Evolutionary conservation across 2,113 vertebrate genomes (phyloP).

Genomic region (Archilochus colubris): DNA sequence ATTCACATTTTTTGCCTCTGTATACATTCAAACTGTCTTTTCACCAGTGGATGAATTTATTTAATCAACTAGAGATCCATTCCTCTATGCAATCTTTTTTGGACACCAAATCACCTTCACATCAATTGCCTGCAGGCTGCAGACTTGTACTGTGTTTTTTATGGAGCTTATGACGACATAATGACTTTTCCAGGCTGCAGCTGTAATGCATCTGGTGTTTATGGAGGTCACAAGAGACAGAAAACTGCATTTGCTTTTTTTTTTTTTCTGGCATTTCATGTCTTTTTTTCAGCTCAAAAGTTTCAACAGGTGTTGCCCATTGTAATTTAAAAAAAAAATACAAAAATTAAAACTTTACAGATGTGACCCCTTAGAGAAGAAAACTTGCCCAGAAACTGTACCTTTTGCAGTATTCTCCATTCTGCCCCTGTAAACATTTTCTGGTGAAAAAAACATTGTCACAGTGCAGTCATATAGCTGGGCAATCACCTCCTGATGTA

Average conservation of each 20-base stretch:
- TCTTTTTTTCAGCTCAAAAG: background rate
- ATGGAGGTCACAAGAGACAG: conserved; percentile 12
- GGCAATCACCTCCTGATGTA: background rate
- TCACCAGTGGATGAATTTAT: background rate
- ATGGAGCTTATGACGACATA: background rate
- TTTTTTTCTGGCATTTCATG: background rate
- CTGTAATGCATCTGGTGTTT: conserved; percentile 21
- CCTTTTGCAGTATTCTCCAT: background rate
- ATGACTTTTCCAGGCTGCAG: conserved; percentile 37
- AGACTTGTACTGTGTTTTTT: conserved; percentile 33
- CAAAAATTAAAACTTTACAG: background rate
- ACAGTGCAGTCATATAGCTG: background rate
- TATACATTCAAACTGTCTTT: background rate
- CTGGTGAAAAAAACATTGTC: background rate
- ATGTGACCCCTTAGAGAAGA: background rate
- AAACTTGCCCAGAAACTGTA: background rate
- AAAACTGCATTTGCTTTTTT: background rate
- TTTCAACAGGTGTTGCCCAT: background rate
- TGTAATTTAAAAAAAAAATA: background rate
- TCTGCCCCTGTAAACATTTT: background rate
- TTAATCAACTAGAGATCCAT: background rate
- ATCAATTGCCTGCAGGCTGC: conserved; percentile 41
- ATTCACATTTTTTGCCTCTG: background rate
- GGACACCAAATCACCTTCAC: background rate
- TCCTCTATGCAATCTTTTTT: background rate